Conservation (phyloP, 2,888 invertebrate species). For the Rhaphigaster nebulosa region DNA sequence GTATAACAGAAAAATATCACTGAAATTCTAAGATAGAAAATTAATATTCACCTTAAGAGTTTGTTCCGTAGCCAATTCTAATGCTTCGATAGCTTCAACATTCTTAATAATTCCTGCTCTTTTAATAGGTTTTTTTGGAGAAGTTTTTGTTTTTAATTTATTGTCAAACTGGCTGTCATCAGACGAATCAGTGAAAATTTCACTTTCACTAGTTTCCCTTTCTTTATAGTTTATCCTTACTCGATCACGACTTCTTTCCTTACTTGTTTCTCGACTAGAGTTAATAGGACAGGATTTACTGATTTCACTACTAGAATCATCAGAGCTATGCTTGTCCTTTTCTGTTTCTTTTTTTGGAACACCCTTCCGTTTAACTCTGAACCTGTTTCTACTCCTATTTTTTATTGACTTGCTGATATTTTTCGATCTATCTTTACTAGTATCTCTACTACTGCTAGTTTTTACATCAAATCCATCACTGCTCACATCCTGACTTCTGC, state of each 20-base stretch:
- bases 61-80: slow-evolving; percentile 81
- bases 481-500: slow-evolving; percentile 59
- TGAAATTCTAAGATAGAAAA: neutral
- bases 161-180: slow-evolving; percentile 60
- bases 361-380: slow-evolving; percentile 65
- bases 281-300: neutral
- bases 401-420: slow-evolving; percentile 66
- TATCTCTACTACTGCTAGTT: slow-evolving; percentile 55
- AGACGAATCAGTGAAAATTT: slow-evolving; percentile 61
- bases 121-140: slow-evolving; percentile 69
- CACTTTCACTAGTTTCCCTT: slow-evolving; percentile 63
- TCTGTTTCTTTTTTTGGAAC: slow-evolving; percentile 14
- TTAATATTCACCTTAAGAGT: slow-evolving; percentile 72
- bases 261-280: slow-evolving; percentile 55
- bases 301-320: slow-evolving; percentile 51
- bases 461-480: slow-evolving; percentile 55
- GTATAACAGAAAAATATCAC: neutral
- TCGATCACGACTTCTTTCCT: slow-evolving; percentile 59
- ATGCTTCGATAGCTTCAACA: slow-evolving; percentile 76
- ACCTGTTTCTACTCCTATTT: slow-evolving; percentile 70
- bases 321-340: slow-evolving; percentile 44
- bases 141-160: slow-evolving; percentile 64
- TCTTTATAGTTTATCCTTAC: slow-evolving; percentile 63
- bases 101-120: slow-evolving; percentile 72
- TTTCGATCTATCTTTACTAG: slow-evolving; percentile 59